A percentile compares a stretch with the other conserved stretches of the same genome.
Evolutionary conservation across 2,113 vertebrate species (phyloP).

Genomic region (Lamprologus lemairii): DNA sequence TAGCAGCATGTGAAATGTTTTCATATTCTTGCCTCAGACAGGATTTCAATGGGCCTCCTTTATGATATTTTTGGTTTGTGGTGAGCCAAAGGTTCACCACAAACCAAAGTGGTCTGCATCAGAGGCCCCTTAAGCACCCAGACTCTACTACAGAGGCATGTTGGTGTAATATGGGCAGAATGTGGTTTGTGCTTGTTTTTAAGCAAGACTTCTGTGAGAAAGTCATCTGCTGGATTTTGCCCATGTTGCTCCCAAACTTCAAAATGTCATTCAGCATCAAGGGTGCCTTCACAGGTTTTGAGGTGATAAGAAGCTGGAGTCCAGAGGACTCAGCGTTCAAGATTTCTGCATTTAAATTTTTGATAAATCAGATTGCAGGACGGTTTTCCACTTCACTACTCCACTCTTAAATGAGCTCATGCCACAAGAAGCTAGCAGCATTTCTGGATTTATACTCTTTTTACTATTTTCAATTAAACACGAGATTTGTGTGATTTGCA

Average conservation of each 20-base stretch:
- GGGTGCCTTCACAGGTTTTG: not conserved
- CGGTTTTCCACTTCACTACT: not conserved
- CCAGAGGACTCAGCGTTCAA: not conserved
- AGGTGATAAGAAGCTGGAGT: not conserved
- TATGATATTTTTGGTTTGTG: not conserved
- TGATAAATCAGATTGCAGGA: not conserved
- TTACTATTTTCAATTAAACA: not conserved
- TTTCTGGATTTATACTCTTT: not conserved
- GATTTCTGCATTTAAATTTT: not conserved
- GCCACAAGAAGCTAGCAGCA: not conserved
- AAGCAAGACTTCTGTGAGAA: not conserved
- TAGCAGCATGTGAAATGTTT: not conserved
- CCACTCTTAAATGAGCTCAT: not conserved
- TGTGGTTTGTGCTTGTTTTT: not conserved
- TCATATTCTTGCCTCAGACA: not conserved
- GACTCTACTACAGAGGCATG: not conserved
- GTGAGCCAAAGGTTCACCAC: not conserved
- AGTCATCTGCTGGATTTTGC: too few species aligned
- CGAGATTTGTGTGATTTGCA: rapidly evolving
- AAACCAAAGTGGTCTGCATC: not conserved
- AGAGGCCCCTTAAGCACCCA: not conserved
- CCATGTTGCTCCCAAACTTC: not conserved
- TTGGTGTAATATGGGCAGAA: not conserved
- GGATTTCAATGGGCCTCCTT: not conserved
- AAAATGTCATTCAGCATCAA: not conserved